Percentiles rank a stretch among this genome's conserved stretches.
These are phyloP conservation scores for Delphinus delphis DNA, from an alignment of 2,113 vertebrate species.

Conservation along the genomic window DNA sequence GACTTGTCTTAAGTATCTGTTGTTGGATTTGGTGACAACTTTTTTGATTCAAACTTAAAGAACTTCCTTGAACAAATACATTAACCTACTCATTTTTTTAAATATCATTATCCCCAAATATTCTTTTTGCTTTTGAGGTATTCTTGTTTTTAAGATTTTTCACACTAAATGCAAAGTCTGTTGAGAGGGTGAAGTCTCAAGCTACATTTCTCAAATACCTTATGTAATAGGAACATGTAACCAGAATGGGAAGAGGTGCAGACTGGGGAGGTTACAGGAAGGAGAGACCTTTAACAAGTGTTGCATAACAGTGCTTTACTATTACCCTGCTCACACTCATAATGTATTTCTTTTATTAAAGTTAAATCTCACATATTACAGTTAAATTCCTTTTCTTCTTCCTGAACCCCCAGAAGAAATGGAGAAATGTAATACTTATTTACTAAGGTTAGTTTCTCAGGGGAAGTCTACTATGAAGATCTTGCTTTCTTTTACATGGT, in stretches of 20 bases:
- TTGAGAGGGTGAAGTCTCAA: neutral
- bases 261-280: neutral
- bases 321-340: neutral
- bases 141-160: slow-evolving; percentile 12
- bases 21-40: neutral
- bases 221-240: neutral
- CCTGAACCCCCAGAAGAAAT: neutral
- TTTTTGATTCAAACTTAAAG: slow-evolving; percentile 7
- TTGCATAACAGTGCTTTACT: neutral
- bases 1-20: neutral
- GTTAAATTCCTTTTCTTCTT: neutral
- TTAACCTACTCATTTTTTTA: neutral
- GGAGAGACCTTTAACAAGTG: neutral
- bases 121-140: neutral
- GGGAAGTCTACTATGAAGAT: neutral
- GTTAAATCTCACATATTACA: neutral
- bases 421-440: neutral
- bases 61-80: neutral
- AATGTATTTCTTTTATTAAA: neutral
- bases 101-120: neutral
- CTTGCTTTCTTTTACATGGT: neutral
- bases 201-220: neutral
- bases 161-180: neutral
- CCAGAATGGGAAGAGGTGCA: neutral
- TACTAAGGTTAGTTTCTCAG: neutral